These are phyloP conservation scores for Timandra comae DNA, from an alignment of 2,888 invertebrate species.

Conservation along the genomic window DNA sequence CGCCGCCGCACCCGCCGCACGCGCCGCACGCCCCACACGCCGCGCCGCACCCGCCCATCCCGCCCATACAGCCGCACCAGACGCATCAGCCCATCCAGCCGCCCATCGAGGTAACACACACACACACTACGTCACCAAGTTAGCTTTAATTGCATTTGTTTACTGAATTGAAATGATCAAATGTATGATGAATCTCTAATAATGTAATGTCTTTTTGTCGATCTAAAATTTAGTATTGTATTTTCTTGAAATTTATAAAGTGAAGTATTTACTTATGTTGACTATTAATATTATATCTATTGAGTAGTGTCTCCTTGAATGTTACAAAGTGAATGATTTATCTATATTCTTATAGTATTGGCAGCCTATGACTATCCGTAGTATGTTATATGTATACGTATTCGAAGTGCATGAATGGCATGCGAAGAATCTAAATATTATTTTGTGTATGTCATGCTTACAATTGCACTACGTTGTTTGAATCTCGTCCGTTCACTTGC, in stretches of 20 bases:
- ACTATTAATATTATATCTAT: too few species aligned
- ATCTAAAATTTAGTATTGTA: too few species aligned
- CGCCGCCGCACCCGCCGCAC: constrained; percentile 36
- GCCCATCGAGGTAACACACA: constrained; percentile 33
- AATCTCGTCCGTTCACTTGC: constrained; percentile 16
- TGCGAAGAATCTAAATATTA: constrained; percentile 29
- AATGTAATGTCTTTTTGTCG: too few species aligned
- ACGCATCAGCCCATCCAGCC: too few species aligned
- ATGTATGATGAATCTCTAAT: too few species aligned
- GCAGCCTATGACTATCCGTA: constrained; percentile 18
- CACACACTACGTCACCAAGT: constrained; percentile 24
- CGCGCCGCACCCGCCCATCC: constrained; percentile 38
- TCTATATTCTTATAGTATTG: constrained; percentile 16
- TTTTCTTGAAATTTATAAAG: too few species aligned
- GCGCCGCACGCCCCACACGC: constrained; percentile 32
- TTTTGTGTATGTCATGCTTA: constrained; percentile 31
- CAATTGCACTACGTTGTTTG: constrained; percentile 23
- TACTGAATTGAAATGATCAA: too few species aligned
- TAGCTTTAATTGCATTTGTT: too few species aligned
- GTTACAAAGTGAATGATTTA: too few species aligned
- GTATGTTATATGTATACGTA: constrained; percentile 6
- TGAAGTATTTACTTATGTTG: too few species aligned
- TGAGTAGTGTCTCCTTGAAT: too few species aligned
- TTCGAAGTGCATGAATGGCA: constrained; percentile 41
- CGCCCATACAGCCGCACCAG: constrained; percentile 35